Base-by-base conservation (phyloP, 2,888 invertebrate species). In the Diadegma fenestrale region DNA sequence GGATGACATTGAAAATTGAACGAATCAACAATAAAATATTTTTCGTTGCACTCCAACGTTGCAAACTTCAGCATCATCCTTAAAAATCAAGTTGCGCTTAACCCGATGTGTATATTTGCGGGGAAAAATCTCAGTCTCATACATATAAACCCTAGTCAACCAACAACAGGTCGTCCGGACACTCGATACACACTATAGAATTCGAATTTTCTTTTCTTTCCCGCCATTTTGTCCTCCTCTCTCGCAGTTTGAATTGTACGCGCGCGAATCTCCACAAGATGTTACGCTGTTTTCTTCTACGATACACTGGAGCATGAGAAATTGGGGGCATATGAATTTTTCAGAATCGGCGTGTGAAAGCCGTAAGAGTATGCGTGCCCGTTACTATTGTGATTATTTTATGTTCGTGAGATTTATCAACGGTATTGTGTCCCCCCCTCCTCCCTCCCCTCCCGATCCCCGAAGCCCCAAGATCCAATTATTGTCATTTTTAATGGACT, bases 121-220 rank as follows among this genome's bases (percentile, higher is more conserved):
- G 19, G 22, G 41, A 33, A 69, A 78, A 33, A 77, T 72, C 69
- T 73, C 73, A 58, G 73, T 77, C 81, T 73, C 72, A 41, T 68
- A 76, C 80, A 85, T 80, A 66, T 73, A 78, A 76, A 84, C 75
- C 86, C 86, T 87, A 86, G 86, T 87, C 86, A 87, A 81, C 61
- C 45, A 77, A 76, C 54, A 85, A 82, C 68, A 22, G 71, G 80
- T 84, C 86, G 73, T 73, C 76, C 76, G 61, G 63, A 81, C 63
- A 69, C 45, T 68, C 75, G 80, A 84, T 69, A 64, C 48, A 54
- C 48, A 54, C 43, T 54, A 45, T 26, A 48, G 17, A 14, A 54
- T 12, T 43, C 7, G 19, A 5, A 5, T 8, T 19, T 45, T 58
- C 30, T 54, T 26, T 64, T 43, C 26, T 48, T 33, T 37, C 51